phyloP scores from a whole-genome alignment of 2,888 invertebrate genomes.

The Plutella xylostella region DNA sequence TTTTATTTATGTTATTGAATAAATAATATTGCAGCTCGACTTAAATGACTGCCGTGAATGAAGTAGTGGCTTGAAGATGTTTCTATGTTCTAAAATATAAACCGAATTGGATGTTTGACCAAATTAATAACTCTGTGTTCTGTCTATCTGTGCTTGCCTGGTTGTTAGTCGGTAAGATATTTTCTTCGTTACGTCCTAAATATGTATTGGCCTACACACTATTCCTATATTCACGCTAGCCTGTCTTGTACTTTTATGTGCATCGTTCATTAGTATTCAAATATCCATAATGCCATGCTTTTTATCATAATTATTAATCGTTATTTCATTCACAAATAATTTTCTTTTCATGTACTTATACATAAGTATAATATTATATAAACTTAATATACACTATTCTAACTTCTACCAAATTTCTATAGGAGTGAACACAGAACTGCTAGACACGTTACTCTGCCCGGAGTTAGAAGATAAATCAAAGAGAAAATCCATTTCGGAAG shows the following conservation, averaged over 20 bases:
- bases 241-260: too few relatives aligned
- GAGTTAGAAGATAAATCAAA: conserved; percentile 35
- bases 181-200: too few relatives aligned
- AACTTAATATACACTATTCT: too few relatives aligned
- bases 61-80: not conserved
- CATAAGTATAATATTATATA: not conserved
- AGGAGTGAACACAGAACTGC: conserved; percentile 87
- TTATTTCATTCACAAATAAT: not conserved
- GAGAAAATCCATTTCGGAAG: not conserved
- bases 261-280: too few relatives aligned
- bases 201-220: too few relatives aligned
- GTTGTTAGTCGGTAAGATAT: conserved; percentile 50
- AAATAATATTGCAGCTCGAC: not conserved
- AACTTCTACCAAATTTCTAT: conserved; percentile 21
- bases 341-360: not conserved
- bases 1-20: not conserved
- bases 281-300: too few relatives aligned
- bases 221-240: too few relatives aligned
- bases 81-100: not conserved
- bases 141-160: conserved; percentile 34
- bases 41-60: not conserved
- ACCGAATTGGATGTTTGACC: conserved; percentile 12
- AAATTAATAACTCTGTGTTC: conserved; percentile 23
- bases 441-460: conserved; percentile 82
- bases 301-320: too few relatives aligned